These are phyloP conservation scores for Syrrhaptes paradoxus DNA, from an alignment of 2,113 vertebrate genomes.

Conservation along the genomic window DNA sequence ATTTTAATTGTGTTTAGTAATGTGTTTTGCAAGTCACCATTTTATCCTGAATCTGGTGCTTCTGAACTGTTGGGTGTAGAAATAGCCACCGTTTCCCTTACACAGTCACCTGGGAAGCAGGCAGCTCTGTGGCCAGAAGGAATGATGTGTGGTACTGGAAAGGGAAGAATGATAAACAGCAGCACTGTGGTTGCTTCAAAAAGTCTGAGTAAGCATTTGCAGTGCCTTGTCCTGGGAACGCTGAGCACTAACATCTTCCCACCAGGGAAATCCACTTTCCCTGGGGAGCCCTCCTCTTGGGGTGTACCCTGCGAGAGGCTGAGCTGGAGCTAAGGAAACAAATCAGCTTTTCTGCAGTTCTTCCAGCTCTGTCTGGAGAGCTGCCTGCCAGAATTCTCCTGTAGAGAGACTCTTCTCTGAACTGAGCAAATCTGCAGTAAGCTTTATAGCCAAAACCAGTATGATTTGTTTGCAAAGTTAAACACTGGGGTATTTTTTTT, in stretches of 20 bases:
- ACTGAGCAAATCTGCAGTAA: conserved; percentile 30
- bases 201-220: not conserved
- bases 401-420: not conserved
- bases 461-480: conserved; percentile 45
- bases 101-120: not conserved
- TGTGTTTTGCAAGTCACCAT: not conserved
- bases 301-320: not conserved
- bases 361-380: not conserved
- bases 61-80: not conserved
- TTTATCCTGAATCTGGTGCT: not conserved
- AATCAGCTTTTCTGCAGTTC: not conserved
- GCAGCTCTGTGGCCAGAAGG: not conserved
- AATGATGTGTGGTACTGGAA: not conserved
- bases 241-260: not conserved
- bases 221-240: not conserved
- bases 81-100: not conserved
- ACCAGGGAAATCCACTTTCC: not conserved
- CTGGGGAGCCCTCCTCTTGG: not conserved
- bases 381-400: not conserved
- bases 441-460: conserved; percentile 39
- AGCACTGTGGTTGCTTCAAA: not conserved
- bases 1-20: not conserved
- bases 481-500: conserved; percentile 1
- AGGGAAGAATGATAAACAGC: not conserved
- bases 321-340: not conserved